Conservation (phyloP, 2,888 invertebrate species). For the Phortica magna region DNA sequence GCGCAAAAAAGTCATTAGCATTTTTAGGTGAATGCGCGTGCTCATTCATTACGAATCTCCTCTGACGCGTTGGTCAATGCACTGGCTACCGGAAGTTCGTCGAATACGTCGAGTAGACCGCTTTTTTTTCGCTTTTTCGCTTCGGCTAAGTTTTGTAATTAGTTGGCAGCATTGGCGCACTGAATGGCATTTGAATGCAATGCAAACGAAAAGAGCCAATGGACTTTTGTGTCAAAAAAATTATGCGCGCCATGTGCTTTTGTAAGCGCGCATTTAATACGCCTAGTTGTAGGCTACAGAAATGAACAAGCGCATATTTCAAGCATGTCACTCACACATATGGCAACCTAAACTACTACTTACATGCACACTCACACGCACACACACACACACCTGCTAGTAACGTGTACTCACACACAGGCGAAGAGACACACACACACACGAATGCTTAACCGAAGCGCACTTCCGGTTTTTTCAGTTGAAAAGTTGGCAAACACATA, state of each 20-base stretch:
- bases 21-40: neutral
- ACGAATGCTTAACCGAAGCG: neutral
- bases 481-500: constrained; percentile 10
- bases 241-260: constrained; percentile 18
- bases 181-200: constrained; percentile 16
- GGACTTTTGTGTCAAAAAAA: neutral
- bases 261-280: neutral
- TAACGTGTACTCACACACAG: neutral
- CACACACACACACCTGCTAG: neutral
- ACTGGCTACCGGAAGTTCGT: neutral
- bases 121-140: neutral
- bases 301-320: neutral
- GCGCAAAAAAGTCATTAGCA: neutral
- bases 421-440: neutral
- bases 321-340: too few relatives aligned
- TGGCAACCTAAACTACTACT: too few relatives aligned
- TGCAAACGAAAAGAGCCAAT: constrained; percentile 4
- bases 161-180: constrained; percentile 1
- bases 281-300: constrained; percentile 7
- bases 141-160: neutral
- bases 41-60: neutral
- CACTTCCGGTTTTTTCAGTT: constrained; percentile 12
- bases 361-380: neutral
- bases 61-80: neutral
- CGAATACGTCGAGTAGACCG: neutral